These are phyloP conservation scores for Unio pictorum DNA, from an alignment of 2,888 invertebrate species.

Conservation along the genomic window DNA sequence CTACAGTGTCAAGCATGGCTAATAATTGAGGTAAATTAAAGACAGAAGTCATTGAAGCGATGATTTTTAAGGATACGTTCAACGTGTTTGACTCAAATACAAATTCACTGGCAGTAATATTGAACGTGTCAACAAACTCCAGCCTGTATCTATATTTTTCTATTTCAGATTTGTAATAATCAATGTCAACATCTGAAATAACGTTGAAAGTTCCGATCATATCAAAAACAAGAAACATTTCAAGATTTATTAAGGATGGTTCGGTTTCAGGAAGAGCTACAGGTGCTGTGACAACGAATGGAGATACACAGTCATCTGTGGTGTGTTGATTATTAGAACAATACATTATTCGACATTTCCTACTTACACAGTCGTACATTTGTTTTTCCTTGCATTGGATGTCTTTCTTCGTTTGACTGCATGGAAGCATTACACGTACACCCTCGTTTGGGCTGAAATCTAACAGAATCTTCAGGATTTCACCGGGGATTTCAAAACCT, in stretches of 20 bases:
- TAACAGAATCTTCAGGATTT: constrained; percentile 9
- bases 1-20: too few species aligned
- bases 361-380: constrained; percentile 13
- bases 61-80: not conserved
- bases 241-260: too few species aligned
- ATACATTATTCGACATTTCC: constrained; percentile 5
- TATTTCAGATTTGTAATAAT: too few species aligned
- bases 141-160: too few species aligned
- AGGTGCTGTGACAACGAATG: too few species aligned
- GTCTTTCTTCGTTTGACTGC: not conserved
- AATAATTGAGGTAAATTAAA: not conserved
- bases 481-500: not conserved
- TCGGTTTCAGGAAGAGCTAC: too few species aligned
- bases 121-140: too few species aligned
- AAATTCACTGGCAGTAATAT: too few species aligned
- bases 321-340: constrained; percentile 1
- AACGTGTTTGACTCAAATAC: too few species aligned
- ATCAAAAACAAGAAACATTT: too few species aligned
- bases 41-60: not conserved
- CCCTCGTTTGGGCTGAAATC: constrained; percentile 5
- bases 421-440: not conserved
- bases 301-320: not conserved
- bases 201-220: too few species aligned
- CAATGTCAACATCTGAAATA: too few species aligned
- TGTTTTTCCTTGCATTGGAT: constrained; percentile 3